phyloP scores from a whole-genome alignment of 2,888 invertebrate species.

The Drosophila bunnanda region DNA sequence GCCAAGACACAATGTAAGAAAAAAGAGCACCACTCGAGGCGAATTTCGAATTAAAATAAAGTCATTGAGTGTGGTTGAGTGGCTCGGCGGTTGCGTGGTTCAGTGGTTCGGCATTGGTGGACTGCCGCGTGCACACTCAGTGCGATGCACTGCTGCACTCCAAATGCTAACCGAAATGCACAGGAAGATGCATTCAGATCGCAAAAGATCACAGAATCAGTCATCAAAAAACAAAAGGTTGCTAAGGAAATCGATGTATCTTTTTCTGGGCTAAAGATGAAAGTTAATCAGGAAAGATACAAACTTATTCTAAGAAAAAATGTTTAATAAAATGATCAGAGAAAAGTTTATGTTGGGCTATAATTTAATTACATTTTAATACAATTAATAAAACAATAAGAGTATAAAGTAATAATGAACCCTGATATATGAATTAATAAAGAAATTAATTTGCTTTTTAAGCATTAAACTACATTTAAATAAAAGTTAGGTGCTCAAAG shows the following conservation, averaged over 20 bases:
- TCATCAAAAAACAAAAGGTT: constrained; percentile 7
- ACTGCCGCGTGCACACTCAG: constrained; percentile 35
- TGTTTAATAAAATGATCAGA: too few species aligned
- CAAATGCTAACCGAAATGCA: constrained; percentile 25
- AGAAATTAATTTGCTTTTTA: too few species aligned
- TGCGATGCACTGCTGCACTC: constrained; percentile 28
- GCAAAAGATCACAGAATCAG: constrained; percentile 24
- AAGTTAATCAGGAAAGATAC: constrained; percentile 7
- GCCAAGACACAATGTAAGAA: constrained; percentile 28
- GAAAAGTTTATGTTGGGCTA: background rate
- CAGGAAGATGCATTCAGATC: constrained; percentile 20
- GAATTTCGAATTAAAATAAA: constrained; percentile 50
- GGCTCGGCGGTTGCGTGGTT: constrained; percentile 48
- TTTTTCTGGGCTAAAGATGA: background rate
- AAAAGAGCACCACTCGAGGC: constrained; percentile 42
- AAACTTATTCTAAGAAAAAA: background rate
- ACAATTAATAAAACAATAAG: too few species aligned
- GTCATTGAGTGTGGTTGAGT: constrained; percentile 58
- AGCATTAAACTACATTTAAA: too few species aligned
- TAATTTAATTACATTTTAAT: too few species aligned
- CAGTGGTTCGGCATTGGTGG: constrained; percentile 49
- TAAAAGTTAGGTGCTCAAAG: too few species aligned
- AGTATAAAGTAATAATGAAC: too few species aligned
- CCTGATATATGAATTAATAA: too few species aligned
- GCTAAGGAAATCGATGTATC: background rate